A percentile compares a stretch with the other conserved stretches of the same genome.
Evolutionary conservation across 1,140 invertebrate species (phyloP).

Genomic region (Asbolus verrucosus): DNA sequence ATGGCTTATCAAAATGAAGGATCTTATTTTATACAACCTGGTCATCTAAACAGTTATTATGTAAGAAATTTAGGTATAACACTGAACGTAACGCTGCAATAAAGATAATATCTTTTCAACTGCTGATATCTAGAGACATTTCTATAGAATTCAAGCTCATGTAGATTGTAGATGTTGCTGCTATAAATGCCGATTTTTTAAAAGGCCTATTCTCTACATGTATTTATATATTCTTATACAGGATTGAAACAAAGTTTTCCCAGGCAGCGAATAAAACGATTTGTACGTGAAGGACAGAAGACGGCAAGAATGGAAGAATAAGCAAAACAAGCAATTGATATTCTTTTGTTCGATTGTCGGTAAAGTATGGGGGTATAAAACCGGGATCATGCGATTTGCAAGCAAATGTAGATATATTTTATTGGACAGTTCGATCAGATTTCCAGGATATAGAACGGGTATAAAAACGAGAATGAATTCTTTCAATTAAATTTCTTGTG

Average conservation of each 20-base stretch:
- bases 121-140: no score
- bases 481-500: slow-evolving; percentile 45
- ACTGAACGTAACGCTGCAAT: no score
- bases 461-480: slow-evolving; percentile 49
- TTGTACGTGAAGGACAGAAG: slow-evolving; percentile 32
- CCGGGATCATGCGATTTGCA: slow-evolving; percentile 45
- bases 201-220: not conserved
- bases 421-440: slow-evolving; percentile 50
- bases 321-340: slow-evolving; percentile 49
- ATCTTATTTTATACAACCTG: no score
- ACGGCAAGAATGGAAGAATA: slow-evolving; percentile 9
- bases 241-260: slow-evolving; percentile 31
- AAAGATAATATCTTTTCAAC: no score
- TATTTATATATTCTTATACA: slow-evolving; percentile 3
- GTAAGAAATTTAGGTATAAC: no score
- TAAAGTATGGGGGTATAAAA: slow-evolving; percentile 45
- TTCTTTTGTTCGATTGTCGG: slow-evolving; percentile 44
- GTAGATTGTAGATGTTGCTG: no score
- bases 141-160: no score
- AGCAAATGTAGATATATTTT: slow-evolving; percentile 49
- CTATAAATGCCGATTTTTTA: slow-evolving; percentile 23
- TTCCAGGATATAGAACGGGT: slow-evolving; percentile 34
- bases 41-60: no score
- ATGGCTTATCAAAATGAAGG: no score
- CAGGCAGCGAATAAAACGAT: slow-evolving; percentile 27